phyloP scores from a whole-genome alignment of 2,797 vertebrate species.

The Acanthurus leucopareius region DNA sequence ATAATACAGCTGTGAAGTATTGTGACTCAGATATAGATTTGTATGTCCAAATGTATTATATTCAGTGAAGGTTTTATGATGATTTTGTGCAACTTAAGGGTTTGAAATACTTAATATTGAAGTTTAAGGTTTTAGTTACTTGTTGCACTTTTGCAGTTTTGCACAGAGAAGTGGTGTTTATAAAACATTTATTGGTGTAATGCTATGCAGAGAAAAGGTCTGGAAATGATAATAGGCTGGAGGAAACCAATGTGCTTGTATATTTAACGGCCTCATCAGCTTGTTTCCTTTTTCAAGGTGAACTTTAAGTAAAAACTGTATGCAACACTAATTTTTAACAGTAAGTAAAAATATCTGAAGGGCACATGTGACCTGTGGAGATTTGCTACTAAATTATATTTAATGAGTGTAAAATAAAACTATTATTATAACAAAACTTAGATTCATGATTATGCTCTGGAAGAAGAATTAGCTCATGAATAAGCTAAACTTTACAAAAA shows the following conservation, averaged over 20 bases:
- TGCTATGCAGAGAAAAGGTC: conserved; percentile 41
- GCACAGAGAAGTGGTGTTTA: conserved; percentile 3
- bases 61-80: not conserved
- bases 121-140: not conserved
- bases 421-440: not conserved
- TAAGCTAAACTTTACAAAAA: conserved; percentile 6
- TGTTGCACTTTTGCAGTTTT: conserved; percentile 20
- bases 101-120: not conserved
- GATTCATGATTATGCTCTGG: conserved; percentile 5
- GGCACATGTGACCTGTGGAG: conserved; percentile 13
- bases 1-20: not conserved
- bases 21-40: not conserved
- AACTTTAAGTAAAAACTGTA: conserved; percentile 25
- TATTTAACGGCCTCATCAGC: conserved; percentile 48
- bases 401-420: conserved; percentile 13
- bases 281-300: conserved; percentile 48
- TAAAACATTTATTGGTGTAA: conserved; percentile 42
- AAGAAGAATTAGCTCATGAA: too few species aligned
- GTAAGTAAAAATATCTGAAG: conserved; percentile 35
- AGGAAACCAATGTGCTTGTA: conserved; percentile 36
- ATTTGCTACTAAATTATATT: conserved; percentile 23
- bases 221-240: conserved; percentile 36
- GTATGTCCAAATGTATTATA: not conserved
- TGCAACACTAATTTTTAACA: conserved; percentile 36
- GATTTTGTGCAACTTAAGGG: not conserved